Evolutionary conservation across 2,888 invertebrate genomes (phyloP).

Genomic region (Amaurobius ferox): DNA sequence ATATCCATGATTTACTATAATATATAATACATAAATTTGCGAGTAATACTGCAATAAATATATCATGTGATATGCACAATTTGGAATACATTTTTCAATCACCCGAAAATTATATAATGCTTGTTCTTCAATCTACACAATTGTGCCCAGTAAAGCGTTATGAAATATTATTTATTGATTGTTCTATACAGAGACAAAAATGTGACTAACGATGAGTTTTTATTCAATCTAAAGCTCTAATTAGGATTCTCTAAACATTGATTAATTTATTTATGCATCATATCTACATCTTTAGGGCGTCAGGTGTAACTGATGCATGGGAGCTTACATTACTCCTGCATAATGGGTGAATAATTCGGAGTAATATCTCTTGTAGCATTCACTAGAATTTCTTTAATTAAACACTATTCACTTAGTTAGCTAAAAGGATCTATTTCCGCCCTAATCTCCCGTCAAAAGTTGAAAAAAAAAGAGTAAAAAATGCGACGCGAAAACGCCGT

Average conservation of each 20-base stretch:
- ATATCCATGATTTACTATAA: too few species aligned
- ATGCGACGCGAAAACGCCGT: conserved; percentile 5
- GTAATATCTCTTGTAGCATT: conserved; percentile 45
- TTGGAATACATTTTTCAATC: too few species aligned
- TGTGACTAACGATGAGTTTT: too few species aligned
- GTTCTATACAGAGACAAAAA: too few species aligned
- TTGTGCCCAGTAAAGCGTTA: too few species aligned
- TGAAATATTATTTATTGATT: too few species aligned
- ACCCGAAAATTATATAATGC: too few species aligned
- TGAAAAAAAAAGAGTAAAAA: conserved; percentile 18
- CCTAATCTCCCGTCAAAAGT: conserved; percentile 39
- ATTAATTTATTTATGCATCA: conserved; percentile 36
- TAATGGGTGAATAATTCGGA: conserved; percentile 49
- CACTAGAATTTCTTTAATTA: conserved; percentile 63
- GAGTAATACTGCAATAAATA: too few species aligned
- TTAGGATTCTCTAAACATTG: background rate
- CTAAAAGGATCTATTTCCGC: conserved; percentile 54
- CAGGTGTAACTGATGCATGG: conserved; percentile 50
- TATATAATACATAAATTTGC: too few species aligned
- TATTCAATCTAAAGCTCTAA: background rate
- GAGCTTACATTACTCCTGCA: conserved; percentile 7
- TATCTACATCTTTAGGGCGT: background rate
- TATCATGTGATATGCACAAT: too few species aligned
- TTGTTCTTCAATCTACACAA: too few species aligned
- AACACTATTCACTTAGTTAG: conserved; percentile 59